Evolutionary conservation across 2,888 invertebrate genomes (phyloP).

Genomic region (Mesodorylaimus sp.): DNA sequence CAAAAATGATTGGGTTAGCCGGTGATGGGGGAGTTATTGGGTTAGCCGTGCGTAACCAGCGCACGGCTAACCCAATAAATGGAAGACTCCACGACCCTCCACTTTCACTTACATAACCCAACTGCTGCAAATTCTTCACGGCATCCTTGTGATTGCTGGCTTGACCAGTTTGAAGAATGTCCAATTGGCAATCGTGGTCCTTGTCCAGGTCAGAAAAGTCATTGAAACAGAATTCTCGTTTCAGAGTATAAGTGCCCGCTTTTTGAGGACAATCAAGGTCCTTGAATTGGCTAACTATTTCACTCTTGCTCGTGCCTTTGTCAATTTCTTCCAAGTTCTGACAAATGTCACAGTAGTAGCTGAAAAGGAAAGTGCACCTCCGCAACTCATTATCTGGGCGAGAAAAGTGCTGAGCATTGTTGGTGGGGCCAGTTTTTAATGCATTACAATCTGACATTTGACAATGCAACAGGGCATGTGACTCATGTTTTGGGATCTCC

Average conservation of each 20-base stretch:
- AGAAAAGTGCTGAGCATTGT: no score
- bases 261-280: constrained; percentile 25
- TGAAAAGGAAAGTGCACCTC: constrained; percentile 15
- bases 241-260: constrained; percentile 16
- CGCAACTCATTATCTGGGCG: no score
- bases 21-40: no score
- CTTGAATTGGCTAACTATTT: constrained; percentile 18
- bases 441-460: no score
- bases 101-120: not conserved
- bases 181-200: not conserved
- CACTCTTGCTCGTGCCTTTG: not conserved
- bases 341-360: constrained; percentile 29
- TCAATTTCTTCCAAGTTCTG: constrained; percentile 16
- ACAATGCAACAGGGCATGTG: no score
- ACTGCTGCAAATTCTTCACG: constrained; percentile 1
- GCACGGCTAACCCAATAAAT: no score
- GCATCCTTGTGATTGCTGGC: not conserved
- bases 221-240: constrained; percentile 27
- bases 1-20: no score
- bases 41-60: no score
- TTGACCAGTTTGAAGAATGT: constrained; percentile 8
- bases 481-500: no score
- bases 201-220: constrained; percentile 21
- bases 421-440: no score
- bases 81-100: no score